These are phyloP conservation scores for Tribolium madens DNA, from an alignment of 1,140 invertebrate genomes.

Conservation along the genomic window DNA sequence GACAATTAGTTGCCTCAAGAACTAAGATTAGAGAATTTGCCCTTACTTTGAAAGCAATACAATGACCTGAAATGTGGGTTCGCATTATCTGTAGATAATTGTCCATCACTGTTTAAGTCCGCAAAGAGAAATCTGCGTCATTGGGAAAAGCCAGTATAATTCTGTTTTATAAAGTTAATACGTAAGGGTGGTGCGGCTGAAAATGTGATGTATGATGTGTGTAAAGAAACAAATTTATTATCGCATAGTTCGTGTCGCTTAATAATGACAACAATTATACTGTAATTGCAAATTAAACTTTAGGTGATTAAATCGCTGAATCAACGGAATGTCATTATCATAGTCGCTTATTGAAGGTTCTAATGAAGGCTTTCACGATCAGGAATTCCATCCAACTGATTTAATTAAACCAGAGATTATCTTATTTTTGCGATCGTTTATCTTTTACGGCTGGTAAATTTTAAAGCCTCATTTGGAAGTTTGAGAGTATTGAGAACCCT, in stretches of 20 bases:
- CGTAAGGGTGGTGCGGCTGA: too few relatives aligned
- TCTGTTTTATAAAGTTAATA: too few relatives aligned
- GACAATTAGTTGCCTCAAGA: not conserved
- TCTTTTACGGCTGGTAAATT: conserved; percentile 48
- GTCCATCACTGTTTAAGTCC: not conserved
- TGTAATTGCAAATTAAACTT: conserved; percentile 45
- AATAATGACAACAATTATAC: conserved; percentile 37
- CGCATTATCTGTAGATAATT: not conserved
- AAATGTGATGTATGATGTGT: not conserved
- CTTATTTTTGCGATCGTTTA: conserved; percentile 52
- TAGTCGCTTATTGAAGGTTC: conserved; percentile 50
- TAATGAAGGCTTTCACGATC: conserved; percentile 48
- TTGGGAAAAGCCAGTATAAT: too few relatives aligned
- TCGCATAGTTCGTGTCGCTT: conserved; percentile 7
- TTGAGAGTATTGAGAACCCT: conserved; percentile 39
- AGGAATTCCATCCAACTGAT: conserved; percentile 47
- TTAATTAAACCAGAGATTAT: conserved; percentile 50
- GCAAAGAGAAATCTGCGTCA: too few relatives aligned
- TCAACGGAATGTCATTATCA: conserved; percentile 50
- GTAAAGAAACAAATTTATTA: conserved; percentile 9
- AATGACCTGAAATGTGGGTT: not conserved
- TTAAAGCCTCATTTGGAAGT: conserved; percentile 45
- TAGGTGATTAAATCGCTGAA: conserved; percentile 41
- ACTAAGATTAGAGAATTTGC: not conserved
- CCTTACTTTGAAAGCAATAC: not conserved